These are phyloP conservation scores for Thunnus thynnus DNA, from an alignment of 2,113 vertebrate genomes.

Conservation along the genomic window DNA sequence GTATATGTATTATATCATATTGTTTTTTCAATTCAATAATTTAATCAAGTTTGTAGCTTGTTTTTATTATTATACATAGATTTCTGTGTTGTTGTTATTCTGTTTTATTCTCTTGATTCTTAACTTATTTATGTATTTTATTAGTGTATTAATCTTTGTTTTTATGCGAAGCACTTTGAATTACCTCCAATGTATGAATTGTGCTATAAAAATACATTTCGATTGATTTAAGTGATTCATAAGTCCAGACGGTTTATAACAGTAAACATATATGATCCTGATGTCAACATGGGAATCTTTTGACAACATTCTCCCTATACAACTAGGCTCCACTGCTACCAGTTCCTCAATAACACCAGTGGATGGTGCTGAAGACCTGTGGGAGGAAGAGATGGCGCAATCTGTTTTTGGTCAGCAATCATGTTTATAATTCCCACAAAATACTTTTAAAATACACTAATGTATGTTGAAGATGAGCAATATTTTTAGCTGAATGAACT, in stretches of 20 bases:
- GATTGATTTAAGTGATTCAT: too few relatives aligned
- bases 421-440: neutral
- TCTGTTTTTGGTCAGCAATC: slow-evolving; percentile 71
- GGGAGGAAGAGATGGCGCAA: slow-evolving; percentile 77
- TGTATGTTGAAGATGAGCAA: neutral
- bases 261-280: neutral
- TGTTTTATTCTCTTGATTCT: too few relatives aligned
- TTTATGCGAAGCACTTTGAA: too few relatives aligned
- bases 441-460: neutral
- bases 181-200: too few relatives aligned
- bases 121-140: too few relatives aligned
- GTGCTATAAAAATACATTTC: too few relatives aligned
- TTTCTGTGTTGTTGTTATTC: too few relatives aligned
- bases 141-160: too few relatives aligned
- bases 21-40: too few relatives aligned
- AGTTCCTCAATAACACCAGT: slow-evolving; percentile 41
- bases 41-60: too few relatives aligned
- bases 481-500: neutral
- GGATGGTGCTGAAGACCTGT: slow-evolving; percentile 74
- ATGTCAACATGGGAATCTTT: neutral
- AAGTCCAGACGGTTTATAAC: neutral
- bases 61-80: too few relatives aligned
- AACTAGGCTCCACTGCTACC: slow-evolving; percentile 6
- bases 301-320: neutral
- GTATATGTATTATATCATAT: too few relatives aligned